phyloP scores from a whole-genome alignment of 2,113 vertebrate genomes.

The Platanista minor region DNA sequence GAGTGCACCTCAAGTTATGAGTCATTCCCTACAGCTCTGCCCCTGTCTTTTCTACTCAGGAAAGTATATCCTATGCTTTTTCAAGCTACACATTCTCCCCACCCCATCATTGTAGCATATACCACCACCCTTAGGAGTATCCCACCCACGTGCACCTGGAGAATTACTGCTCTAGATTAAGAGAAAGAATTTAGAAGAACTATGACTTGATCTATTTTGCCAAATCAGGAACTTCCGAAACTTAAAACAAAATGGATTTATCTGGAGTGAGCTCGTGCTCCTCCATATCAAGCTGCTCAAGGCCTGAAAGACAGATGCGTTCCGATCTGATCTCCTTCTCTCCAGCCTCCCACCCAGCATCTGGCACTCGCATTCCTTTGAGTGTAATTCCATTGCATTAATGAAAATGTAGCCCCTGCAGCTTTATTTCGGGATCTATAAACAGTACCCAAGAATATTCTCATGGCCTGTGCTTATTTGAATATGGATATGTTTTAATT shows the following conservation, averaged over 20 bases:
- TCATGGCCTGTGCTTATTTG: constrained; percentile 16
- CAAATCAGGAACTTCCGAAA: constrained; percentile 28
- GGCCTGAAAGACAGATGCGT: constrained; percentile 4
- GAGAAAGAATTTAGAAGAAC: constrained; percentile 3
- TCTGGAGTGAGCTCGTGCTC: neutral
- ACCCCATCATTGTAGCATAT: neutral
- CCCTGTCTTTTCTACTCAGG: neutral
- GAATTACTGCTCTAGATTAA: neutral
- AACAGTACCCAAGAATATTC: neutral
- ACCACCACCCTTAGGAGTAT: neutral
- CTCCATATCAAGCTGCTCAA: neutral
- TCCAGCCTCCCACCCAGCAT: constrained; percentile 45
- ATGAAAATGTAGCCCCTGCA: constrained; percentile 2
- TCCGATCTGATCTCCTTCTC: neutral
- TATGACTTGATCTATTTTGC: neutral
- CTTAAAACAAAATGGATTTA: constrained; percentile 24
- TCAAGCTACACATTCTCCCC: neutral
- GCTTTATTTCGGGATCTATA: constrained; percentile 31
- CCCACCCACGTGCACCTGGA: neutral
- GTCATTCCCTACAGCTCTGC: neutral
- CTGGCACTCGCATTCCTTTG: constrained; percentile 28
- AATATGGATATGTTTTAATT: neutral
- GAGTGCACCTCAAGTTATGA: neutral
- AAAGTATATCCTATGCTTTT: neutral
- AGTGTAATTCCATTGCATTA: neutral